phyloP scores from a whole-genome alignment of 2,888 invertebrate genomes.

The Lydus trimaculatus region DNA sequence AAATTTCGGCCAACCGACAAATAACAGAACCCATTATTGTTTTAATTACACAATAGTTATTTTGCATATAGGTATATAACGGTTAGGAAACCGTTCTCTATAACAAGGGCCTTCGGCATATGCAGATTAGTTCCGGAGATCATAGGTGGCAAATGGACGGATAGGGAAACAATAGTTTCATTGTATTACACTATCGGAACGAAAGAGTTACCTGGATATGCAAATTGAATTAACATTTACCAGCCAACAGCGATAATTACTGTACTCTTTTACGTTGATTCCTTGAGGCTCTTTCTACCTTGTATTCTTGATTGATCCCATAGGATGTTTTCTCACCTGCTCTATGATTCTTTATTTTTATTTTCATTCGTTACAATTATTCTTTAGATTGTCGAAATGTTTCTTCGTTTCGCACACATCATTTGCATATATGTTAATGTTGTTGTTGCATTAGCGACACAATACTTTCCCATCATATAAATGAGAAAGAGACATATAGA shows the following conservation, averaged over 20 bases:
- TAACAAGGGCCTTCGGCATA: slow-evolving; percentile 42
- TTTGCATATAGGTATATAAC: slow-evolving; percentile 44
- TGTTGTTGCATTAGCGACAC: slow-evolving; percentile 15
- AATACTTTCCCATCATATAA: slow-evolving; percentile 25
- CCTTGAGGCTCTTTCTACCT: slow-evolving; percentile 7
- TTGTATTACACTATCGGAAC: slow-evolving; percentile 43
- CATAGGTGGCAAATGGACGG: slow-evolving; percentile 50
- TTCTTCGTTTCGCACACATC: slow-evolving; percentile 34
- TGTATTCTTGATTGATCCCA: slow-evolving; percentile 18
- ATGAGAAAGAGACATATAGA: slow-evolving; percentile 2
- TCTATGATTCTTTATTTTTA: not conserved
- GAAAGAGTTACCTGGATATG: slow-evolving; percentile 52
- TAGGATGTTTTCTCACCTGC: slow-evolving; percentile 41
- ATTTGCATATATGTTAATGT: slow-evolving; percentile 43
- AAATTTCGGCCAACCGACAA: not conserved
- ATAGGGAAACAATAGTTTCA: slow-evolving; percentile 51
- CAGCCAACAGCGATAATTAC: slow-evolving; percentile 50
- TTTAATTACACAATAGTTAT: slow-evolving; percentile 44
- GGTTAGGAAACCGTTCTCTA: slow-evolving; percentile 31
- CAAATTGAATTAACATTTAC: slow-evolving; percentile 52
- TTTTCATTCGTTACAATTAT: no score
- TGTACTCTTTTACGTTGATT: slow-evolving; percentile 24
- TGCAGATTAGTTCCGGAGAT: slow-evolving; percentile 57
- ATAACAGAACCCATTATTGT: slow-evolving; percentile 31
- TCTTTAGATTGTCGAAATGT: not conserved